Conservation (phyloP, 2,797 vertebrate genomes). For the Alca torda region DNA sequence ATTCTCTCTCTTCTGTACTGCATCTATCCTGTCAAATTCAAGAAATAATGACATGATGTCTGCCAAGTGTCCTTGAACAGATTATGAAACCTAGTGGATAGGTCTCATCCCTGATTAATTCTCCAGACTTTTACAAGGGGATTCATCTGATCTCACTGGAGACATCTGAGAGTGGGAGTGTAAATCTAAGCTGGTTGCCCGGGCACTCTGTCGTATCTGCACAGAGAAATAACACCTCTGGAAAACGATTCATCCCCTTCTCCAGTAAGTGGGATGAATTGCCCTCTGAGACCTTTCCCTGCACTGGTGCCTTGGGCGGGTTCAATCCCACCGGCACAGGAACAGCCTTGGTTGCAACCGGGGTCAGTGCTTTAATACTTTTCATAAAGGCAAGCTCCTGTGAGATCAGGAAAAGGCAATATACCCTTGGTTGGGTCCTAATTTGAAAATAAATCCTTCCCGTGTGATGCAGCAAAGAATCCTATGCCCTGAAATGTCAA, state of each 20-base stretch:
- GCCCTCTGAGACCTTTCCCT: not conserved
- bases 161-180: not conserved
- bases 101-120: slow-evolving; percentile 5
- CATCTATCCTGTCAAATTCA: not conserved
- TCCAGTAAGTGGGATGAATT: not conserved
- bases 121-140: not conserved
- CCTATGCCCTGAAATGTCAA: not conserved
- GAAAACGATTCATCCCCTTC: not conserved
- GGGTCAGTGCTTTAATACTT: not conserved
- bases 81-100: not conserved
- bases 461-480: not conserved
- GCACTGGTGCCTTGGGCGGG: not conserved
- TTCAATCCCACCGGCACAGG: not conserved
- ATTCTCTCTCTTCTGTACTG: not conserved
- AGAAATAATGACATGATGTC: not conserved
- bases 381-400: not conserved
- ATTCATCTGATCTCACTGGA: not conserved
- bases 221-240: not conserved
- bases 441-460: slow-evolving; percentile 9
- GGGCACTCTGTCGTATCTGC: not conserved
- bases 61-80: not conserved
- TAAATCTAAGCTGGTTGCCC: not conserved
- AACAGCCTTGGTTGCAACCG: fast-evolving
- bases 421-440: not conserved
- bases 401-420: not conserved